Base-by-base conservation (phyloP, 1,140 invertebrate genomes). In the Calliopsis andreniformis region DNA sequence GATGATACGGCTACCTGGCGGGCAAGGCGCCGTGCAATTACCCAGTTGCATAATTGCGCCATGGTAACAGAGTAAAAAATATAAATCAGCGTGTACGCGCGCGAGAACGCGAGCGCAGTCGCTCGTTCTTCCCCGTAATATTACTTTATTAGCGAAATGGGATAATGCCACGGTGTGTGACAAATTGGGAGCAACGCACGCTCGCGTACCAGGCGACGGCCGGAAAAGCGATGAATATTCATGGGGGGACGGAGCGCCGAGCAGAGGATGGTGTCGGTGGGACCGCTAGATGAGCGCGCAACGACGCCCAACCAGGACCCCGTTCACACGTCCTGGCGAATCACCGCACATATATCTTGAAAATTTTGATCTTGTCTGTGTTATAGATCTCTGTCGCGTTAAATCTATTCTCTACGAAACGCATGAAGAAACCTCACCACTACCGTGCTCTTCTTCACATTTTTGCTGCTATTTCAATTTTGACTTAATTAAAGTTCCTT, bases 151-250 rank as follows among this genome's bases (percentile, higher is more conserved):
- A 92, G 86, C 79, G 82, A 89, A 92, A 92, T 90, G 89, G 89
- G 87, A 91, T 92, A 91, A 91, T 92, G 88, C 89, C 89, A 88
- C 86, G 89, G 88, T 91, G 89, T 91, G 91, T 92, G 90, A 91
- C 91, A 92, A 92, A 92, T 92, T 92, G 91, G 89, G 89, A 92
- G 89, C 89, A 91, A 92, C 87, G 89, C 82, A 87, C 89, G 89
- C 84, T 83, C 72, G 76, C 71, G 82, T 75, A 85, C 81, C 70
- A 53, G 39, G 77, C 79, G 80, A 80, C 81, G 83, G 78, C 73
- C 84, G 86, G 86, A 89, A 89, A 90, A 89, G 73, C 80, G 82
- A 90, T 91, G 89, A 87, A 91, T 91, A 91, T 90, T 90, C 87
- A 91, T 90, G 85, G 86, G 86, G 86, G 85, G 76, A 58, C 75